A percentile compares a stretch with the other conserved stretches of the same genome.
phyloP scores from a whole-genome alignment of 64 coral and sea anemone species.

The Montipora foliosa region DNA sequence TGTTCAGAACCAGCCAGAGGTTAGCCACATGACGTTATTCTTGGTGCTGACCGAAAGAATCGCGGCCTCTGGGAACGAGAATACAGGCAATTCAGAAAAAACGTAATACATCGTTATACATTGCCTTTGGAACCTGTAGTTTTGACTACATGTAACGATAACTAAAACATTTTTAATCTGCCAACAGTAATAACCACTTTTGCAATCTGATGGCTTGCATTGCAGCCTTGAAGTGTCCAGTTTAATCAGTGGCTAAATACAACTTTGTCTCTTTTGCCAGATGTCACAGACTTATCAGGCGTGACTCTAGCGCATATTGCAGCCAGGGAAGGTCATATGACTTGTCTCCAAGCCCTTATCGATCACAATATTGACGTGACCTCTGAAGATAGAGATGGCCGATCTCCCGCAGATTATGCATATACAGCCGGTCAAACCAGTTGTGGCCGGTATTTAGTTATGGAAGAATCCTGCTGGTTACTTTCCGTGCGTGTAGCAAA shows the following conservation, averaged over 20 bases:
- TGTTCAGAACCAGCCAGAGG: too few relatives aligned
- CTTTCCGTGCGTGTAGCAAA: conserved; percentile 73
- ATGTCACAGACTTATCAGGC: conserved; percentile 64
- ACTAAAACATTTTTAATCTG: too few relatives aligned
- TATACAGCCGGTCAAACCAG: conserved; percentile 82
- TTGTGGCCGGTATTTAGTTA: conserved; percentile 87
- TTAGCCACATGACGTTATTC: too few relatives aligned
- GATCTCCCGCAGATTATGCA: conserved; percentile 76
- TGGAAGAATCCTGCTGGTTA: conserved; percentile 92
- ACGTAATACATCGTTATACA: too few relatives aligned
- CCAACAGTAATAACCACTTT: too few relatives aligned
- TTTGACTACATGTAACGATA: too few relatives aligned
- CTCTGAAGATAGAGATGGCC: conserved; percentile 78
- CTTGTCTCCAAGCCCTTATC: conserved; percentile 88
- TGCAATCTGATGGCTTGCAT: too few relatives aligned
- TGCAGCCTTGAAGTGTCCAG: too few relatives aligned
- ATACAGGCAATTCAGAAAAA: too few relatives aligned
- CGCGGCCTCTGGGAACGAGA: too few relatives aligned
- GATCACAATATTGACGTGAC: conserved; percentile 89
- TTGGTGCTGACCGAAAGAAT: too few relatives aligned
- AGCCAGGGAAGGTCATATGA: conserved; percentile 81
- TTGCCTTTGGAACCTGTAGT: too few relatives aligned
- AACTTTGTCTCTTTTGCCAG: conserved; percentile 35
- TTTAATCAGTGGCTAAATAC: neutral
- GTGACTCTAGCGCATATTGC: conserved; percentile 82